These are phyloP conservation scores for Meloidogyne chitwoodi DNA, from an alignment of 1,140 invertebrate genomes.

Conservation along the genomic window DNA sequence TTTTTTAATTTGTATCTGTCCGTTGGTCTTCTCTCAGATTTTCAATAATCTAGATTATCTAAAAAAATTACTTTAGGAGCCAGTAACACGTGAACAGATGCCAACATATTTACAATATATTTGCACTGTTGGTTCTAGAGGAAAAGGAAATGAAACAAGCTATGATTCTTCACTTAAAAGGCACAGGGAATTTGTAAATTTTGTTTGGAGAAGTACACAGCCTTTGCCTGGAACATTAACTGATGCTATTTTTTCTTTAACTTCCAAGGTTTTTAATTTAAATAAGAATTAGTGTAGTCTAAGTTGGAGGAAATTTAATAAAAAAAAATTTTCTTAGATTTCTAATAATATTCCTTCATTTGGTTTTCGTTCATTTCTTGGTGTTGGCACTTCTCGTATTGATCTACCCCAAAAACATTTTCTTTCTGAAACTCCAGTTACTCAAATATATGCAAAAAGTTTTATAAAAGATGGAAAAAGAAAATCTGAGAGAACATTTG, in stretches of 20 bases:
- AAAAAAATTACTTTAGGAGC: too few species aligned
- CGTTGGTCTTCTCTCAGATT: too few species aligned
- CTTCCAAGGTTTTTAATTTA: constrained; percentile 7
- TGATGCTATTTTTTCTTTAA: constrained; percentile 20
- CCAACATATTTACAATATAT: constrained; percentile 8
- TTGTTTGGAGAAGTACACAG: constrained; percentile 26
- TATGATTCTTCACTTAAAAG: neutral
- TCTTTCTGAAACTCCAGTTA: constrained; percentile 19
- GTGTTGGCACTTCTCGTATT: constrained; percentile 32
- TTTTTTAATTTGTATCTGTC: too few species aligned
- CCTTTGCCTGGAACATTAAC: constrained; percentile 1
- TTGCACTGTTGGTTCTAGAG: neutral
- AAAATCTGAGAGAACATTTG: constrained; percentile 12
- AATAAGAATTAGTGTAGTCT: neutral
- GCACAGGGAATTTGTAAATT: constrained; percentile 17
- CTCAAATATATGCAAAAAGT: neutral
- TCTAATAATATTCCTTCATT: constrained; percentile 37
- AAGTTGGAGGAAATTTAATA: too few species aligned
- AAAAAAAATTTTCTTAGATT: constrained; percentile 1
- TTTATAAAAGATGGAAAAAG: constrained; percentile 18
- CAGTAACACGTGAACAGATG: constrained; percentile 7
- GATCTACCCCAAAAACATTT: constrained; percentile 26
- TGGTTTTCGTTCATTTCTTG: constrained; percentile 41
- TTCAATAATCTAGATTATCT: too few species aligned
- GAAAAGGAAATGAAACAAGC: neutral